Conservation (phyloP, 2,797 vertebrate species). For the Thripadectes ignobilis region DNA sequence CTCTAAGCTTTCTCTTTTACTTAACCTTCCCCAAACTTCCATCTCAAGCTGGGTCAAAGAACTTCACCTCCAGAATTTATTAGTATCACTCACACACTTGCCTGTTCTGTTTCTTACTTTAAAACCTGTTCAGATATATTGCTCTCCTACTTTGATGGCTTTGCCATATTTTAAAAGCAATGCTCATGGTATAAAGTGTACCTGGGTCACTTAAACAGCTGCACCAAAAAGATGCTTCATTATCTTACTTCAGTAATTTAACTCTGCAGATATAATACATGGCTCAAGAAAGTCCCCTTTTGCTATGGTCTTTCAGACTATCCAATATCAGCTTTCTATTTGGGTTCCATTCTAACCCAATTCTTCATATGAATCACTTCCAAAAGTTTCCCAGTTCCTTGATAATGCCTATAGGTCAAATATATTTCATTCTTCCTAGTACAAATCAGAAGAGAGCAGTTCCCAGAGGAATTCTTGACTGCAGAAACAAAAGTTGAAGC, state of each 20-base stretch:
- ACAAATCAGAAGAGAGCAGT: background rate
- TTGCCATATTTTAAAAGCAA: background rate
- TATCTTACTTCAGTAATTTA: background rate
- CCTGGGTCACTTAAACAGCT: background rate
- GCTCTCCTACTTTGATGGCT: background rate
- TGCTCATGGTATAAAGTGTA: fast-evolving
- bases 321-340: background rate
- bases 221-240: background rate
- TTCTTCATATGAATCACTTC: background rate
- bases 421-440: background rate
- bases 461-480: background rate
- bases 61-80: background rate
- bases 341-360: background rate
- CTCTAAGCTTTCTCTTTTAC: background rate
- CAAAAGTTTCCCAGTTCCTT: background rate
- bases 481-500: background rate
- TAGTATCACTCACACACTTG: background rate
- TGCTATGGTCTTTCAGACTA: background rate
- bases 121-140: background rate
- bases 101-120: background rate
- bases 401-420: background rate
- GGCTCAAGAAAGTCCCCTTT: background rate
- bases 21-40: background rate
- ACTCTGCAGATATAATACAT: background rate
- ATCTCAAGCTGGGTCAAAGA: background rate